Conservation (phyloP, 2,113 vertebrate species). For the Sterrhoptilus dennistouni region DNA sequence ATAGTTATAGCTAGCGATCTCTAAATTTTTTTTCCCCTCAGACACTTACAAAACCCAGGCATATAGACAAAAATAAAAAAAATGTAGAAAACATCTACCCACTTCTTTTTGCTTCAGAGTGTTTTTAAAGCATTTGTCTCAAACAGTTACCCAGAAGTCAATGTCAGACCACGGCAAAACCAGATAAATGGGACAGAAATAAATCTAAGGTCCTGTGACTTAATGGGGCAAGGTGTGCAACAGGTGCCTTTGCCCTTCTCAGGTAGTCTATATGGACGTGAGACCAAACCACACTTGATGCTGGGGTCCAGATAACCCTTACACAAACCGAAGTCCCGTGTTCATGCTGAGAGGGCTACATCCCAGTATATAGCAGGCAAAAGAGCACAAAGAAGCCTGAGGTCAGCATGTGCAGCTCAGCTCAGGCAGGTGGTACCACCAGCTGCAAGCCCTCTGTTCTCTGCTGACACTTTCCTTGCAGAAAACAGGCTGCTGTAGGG, state of each 20-base stretch:
- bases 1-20: background rate
- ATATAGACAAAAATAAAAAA: constrained; percentile 15
- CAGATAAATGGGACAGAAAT: background rate
- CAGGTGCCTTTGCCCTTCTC: background rate
- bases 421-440: background rate
- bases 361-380: rapidly evolving
- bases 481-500: background rate
- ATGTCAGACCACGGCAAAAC: background rate
- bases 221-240: background rate
- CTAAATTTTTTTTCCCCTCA: background rate
- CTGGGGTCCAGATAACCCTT: background rate
- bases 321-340: background rate
- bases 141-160: background rate
- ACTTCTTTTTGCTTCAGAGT: background rate
- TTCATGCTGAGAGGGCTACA: background rate
- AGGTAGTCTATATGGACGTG: rapidly evolving
- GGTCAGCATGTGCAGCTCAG: background rate
- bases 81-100: constrained; percentile 36
- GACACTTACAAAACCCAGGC: constrained; percentile 8
- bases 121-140: constrained; percentile 23
- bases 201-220: background rate
- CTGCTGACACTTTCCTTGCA: background rate
- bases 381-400: background rate
- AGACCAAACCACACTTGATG: background rate
- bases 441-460: background rate